Percentiles rank a stretch among this genome's conserved stretches.
Conservation (phyloP, 2,113 vertebrate species). For the Burhinus oedicnemus region DNA sequence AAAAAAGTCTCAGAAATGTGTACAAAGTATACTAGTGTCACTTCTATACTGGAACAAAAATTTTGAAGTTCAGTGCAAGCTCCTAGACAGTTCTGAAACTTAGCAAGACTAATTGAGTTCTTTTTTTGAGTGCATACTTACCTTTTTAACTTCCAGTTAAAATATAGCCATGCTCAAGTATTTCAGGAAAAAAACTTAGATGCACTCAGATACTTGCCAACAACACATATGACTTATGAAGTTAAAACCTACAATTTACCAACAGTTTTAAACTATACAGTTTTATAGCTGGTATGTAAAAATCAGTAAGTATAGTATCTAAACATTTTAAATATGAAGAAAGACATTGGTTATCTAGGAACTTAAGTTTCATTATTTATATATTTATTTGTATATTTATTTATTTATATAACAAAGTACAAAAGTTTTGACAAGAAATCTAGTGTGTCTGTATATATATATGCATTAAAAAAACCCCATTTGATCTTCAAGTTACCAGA, state of each 20-base stretch:
- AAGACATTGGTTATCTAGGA: not conserved
- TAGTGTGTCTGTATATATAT: not conserved
- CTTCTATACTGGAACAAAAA: not conserved
- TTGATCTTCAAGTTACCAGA: not conserved
- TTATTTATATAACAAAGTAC: not conserved
- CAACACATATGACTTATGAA: fast-evolving
- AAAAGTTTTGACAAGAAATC: not conserved
- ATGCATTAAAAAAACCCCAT: not conserved
- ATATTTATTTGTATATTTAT: not conserved
- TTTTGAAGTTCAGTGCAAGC: not conserved
- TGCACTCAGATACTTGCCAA: not conserved
- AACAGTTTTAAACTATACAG: not conserved
- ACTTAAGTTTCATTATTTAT: not conserved
- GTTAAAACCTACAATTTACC: not conserved
- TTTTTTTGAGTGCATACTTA: not conserved
- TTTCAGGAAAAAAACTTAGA: not conserved
- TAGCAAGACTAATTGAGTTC: not conserved
- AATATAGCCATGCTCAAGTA: not conserved
- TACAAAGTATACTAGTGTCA: not conserved
- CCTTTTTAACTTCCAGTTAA: not conserved
- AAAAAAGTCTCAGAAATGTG: not conserved
- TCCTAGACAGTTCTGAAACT: not conserved
- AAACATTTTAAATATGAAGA: not conserved
- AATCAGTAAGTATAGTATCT: not conserved
- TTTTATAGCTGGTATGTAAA: not conserved